phyloP scores from a whole-genome alignment of 2,113 vertebrate genomes.

The Bufo gargarizans region DNA sequence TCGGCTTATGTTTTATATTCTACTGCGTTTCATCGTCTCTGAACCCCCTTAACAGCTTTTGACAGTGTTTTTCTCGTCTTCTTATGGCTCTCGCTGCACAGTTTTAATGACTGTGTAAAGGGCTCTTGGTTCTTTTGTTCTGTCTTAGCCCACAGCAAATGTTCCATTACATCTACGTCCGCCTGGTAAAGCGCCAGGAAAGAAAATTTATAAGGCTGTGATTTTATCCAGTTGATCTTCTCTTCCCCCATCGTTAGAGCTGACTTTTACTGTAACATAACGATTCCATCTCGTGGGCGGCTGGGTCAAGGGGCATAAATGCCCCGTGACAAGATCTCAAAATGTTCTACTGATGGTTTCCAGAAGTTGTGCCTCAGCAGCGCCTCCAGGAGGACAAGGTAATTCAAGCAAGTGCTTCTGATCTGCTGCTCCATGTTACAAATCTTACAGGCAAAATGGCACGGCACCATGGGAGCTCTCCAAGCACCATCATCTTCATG shows the following conservation, averaged over 20 bases:
- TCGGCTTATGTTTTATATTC: too few relatives aligned
- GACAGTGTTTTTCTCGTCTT: background rate
- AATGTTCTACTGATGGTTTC: background rate
- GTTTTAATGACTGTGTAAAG: background rate
- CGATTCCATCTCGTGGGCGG: conserved; percentile 10
- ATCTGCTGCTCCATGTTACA: background rate
- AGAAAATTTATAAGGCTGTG: background rate
- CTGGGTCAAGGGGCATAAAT: conserved; percentile 2
- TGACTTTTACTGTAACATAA: background rate
- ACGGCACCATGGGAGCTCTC: too few relatives aligned
- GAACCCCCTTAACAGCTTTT: too few relatives aligned
- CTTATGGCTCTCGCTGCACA: background rate
- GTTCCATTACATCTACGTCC: conserved; percentile 19
- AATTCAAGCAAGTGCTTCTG: background rate
- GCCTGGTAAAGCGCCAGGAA: background rate
- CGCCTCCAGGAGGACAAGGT: background rate
- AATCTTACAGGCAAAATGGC: background rate
- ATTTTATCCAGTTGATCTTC: background rate
- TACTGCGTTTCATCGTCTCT: too few relatives aligned
- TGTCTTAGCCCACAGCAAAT: background rate
- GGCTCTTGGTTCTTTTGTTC: conserved; percentile 7
- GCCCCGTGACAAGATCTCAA: background rate
- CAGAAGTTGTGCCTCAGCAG: background rate
- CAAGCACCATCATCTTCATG: too few relatives aligned
- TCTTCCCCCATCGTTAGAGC: background rate